Percentiles rank a stretch among this genome's conserved stretches.
phyloP scores from a whole-genome alignment of 2,113 vertebrate genomes.

The Tachuris rubrigastra region DNA sequence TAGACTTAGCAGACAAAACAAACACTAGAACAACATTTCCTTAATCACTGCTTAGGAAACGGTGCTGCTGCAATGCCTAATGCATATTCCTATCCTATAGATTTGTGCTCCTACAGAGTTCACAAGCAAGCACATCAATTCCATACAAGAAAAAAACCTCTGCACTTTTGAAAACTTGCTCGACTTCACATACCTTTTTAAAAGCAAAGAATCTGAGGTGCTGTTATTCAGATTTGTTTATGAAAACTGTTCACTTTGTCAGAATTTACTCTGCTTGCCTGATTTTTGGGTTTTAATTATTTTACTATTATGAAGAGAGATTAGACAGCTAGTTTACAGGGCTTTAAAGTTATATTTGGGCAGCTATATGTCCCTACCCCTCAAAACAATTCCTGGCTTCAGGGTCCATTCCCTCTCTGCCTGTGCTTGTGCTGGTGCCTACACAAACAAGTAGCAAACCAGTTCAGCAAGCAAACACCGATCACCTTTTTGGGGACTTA shows the following conservation, averaged over 20 bases:
- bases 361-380: neutral
- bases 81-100: neutral
- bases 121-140: neutral
- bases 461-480: neutral
- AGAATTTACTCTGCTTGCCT: neutral
- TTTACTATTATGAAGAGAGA: rapidly evolving
- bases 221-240: neutral
- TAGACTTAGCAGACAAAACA: neutral
- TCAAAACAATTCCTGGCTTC: neutral
- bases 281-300: neutral
- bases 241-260: neutral
- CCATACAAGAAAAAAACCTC: neutral
- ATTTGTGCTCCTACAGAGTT: neutral
- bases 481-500: neutral
- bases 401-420: neutral
- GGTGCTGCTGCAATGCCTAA: neutral
- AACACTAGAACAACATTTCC: neutral
- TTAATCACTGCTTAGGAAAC: neutral
- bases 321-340: neutral
- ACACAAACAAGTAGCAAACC: neutral
- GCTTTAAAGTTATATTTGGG: neutral
- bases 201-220: neutral
- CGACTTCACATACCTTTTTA: neutral
- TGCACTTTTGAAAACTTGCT: neutral
- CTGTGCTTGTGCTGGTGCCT: neutral